Percentiles rank a stretch among this genome's conserved stretches.
Conservation (phyloP, 1,140 invertebrate genomes). For the Alviniconcha marisindica region DNA sequence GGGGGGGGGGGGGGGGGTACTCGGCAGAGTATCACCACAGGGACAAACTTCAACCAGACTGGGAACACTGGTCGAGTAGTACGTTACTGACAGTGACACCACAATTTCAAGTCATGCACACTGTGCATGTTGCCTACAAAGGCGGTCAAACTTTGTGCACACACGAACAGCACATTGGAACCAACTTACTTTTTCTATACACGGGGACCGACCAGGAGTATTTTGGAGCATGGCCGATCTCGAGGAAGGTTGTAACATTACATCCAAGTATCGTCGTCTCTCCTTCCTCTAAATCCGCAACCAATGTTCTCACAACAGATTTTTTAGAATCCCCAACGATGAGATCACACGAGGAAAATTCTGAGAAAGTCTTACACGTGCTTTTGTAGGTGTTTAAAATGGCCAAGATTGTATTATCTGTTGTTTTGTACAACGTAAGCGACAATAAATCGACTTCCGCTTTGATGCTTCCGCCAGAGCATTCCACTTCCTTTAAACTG, state of each 20-base stretch:
- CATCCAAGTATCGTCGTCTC: neutral
- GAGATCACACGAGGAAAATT: slow-evolving; percentile 1
- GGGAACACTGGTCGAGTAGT: neutral
- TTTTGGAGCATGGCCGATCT: neutral
- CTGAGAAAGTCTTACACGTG: neutral
- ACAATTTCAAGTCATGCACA: neutral
- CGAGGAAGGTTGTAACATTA: neutral
- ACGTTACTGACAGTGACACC: neutral
- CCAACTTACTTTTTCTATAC: neutral
- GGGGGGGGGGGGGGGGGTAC: neutral
- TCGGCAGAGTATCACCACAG: neutral
- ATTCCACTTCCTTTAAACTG: slow-evolving; percentile 27
- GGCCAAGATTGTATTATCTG: slow-evolving; percentile 6
- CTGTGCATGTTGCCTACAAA: neutral
- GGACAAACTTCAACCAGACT: neutral
- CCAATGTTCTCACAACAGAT: neutral
- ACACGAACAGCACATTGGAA: neutral
- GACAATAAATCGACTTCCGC: neutral
- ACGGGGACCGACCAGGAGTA: neutral
- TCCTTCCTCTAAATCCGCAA: slow-evolving; percentile 17
- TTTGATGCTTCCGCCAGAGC: neutral
- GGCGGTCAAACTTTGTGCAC: neutral
- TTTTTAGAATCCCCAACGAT: neutral
- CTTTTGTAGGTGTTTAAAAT: neutral
- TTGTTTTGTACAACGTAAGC: neutral